These are phyloP conservation scores for Pristionchus arcanus DNA, from an alignment of 2,888 invertebrate genomes.

Conservation along the genomic window DNA sequence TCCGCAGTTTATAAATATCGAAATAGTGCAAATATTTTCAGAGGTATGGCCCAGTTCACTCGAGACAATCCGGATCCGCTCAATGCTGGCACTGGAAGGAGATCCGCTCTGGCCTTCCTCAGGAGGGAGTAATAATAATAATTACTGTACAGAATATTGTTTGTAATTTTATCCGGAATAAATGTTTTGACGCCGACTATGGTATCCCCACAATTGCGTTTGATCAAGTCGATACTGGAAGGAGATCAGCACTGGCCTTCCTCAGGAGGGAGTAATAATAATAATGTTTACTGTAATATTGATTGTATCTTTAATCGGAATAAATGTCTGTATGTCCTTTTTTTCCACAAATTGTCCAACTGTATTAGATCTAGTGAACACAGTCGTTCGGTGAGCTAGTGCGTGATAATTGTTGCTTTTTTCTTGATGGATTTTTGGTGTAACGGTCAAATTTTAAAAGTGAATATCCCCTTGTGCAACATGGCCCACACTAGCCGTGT, in stretches of 20 bases:
- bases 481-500: not conserved
- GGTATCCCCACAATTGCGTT: no score
- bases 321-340: not conserved
- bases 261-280: conserved; percentile 30
- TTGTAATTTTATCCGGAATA: not conserved
- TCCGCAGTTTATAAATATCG: no score
- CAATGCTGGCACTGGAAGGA: conserved; percentile 68
- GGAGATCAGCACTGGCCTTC: conserved; percentile 13
- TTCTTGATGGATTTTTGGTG: no score
- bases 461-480: no score
- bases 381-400: no score
- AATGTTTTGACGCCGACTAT: no score
- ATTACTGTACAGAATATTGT: not conserved
- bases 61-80: conserved; percentile 69
- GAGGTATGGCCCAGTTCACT: conserved; percentile 51
- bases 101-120: conserved; percentile 11
- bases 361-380: no score
- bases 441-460: no score
- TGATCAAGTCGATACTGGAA: no score
- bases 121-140: conserved; percentile 19
- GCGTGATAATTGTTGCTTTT: no score
- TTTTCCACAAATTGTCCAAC: no score
- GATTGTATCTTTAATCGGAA: not conserved
- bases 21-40: conserved; percentile 24
- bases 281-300: not conserved